Conservation (phyloP, 2,113 vertebrate genomes). For the Chascanopsetta lugubris region DNA sequence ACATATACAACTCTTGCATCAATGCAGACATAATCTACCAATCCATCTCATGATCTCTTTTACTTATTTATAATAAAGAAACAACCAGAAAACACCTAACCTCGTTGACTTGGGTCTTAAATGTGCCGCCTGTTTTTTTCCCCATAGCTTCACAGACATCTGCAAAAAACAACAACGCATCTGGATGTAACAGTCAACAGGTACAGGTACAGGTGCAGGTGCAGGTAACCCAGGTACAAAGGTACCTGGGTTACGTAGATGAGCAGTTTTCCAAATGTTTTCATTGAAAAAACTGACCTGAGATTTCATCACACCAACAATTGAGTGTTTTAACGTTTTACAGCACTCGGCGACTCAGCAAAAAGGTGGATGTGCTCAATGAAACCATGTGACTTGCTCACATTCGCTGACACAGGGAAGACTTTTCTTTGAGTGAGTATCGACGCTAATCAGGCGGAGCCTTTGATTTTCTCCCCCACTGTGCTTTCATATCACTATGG, state of each 20-base stretch:
- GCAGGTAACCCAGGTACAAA: too few species aligned
- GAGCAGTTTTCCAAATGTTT: too few species aligned
- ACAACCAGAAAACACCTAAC: too few species aligned
- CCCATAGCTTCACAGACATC: not conserved
- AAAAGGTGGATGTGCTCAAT: not conserved
- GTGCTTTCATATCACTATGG: constrained; percentile 17
- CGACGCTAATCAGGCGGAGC: constrained; percentile 33
- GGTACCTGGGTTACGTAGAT: too few species aligned
- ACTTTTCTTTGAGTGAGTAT: constrained; percentile 20
- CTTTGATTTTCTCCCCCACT: constrained; percentile 26
- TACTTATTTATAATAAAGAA: too few species aligned
- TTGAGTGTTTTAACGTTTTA: not conserved
- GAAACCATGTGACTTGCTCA: not conserved
- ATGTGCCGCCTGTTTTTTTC: not conserved
- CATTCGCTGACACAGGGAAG: not conserved
- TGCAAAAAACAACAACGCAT: not conserved
- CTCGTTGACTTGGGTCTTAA: too few species aligned
- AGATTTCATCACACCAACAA: too few species aligned
- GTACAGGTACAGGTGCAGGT: too few species aligned
- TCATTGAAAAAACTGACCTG: too few species aligned
- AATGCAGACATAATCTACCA: too few species aligned
- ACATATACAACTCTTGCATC: too few species aligned
- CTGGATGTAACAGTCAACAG: not conserved
- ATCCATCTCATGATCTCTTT: too few species aligned
- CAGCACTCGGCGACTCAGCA: constrained; percentile 3